These are phyloP conservation scores for Gambusia yucatana DNA, from an alignment of 2,797 vertebrate species.

Conservation along the genomic window DNA sequence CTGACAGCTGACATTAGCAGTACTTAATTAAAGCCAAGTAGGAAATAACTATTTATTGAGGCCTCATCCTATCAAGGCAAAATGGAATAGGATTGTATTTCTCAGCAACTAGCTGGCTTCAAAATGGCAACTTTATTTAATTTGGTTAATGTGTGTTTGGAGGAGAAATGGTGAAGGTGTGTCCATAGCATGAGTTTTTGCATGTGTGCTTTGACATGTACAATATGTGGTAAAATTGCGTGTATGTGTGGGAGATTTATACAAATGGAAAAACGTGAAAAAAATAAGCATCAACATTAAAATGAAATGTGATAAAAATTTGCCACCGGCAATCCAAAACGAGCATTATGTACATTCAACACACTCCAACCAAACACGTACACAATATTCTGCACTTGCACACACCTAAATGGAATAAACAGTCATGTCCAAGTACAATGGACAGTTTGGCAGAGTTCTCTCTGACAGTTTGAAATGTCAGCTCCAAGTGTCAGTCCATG, in stretches of 20 bases:
- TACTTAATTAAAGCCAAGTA: constrained; percentile 84
- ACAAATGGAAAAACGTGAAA: constrained; percentile 24
- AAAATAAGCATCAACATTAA: constrained; percentile 34
- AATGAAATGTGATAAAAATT: constrained; percentile 35
- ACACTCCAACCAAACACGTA: constrained; percentile 37
- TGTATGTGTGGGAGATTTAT: constrained; percentile 6
- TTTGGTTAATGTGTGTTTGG: constrained; percentile 70
- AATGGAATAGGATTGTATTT: constrained; percentile 79
- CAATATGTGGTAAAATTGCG: constrained; percentile 10
- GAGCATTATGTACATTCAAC: constrained; percentile 36
- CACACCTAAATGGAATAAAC: constrained; percentile 22
- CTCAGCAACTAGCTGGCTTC: constrained; percentile 59
- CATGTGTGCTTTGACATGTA: not conserved
- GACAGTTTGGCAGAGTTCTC: constrained; percentile 68
- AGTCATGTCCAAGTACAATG: constrained; percentile 58
- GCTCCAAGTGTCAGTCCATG: constrained; percentile 65
- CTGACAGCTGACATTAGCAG: constrained; percentile 80
- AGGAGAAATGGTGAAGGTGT: constrained; percentile 16
- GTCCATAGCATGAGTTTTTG: constrained; percentile 2
- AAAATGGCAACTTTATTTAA: constrained; percentile 78
- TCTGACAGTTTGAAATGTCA: constrained; percentile 78
- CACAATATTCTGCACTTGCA: constrained; percentile 15
- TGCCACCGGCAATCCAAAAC: constrained; percentile 29
- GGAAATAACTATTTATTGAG: constrained; percentile 81
- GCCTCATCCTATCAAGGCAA: constrained; percentile 77